Conservation (phyloP, 2,888 invertebrate species). For the Calliphora vomitoria region DNA sequence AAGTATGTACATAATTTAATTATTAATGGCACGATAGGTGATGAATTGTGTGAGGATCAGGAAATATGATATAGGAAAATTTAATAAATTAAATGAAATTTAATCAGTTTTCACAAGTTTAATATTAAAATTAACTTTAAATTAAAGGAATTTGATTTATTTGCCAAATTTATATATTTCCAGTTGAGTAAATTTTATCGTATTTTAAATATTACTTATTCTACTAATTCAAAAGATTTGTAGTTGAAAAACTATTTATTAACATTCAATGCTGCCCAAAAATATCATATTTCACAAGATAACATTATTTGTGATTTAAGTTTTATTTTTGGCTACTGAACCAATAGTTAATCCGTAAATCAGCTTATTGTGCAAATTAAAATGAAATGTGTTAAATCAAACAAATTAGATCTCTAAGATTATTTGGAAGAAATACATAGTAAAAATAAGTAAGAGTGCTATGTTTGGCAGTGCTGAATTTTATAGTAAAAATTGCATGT, state of each 20-base stretch:
- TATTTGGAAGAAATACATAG: background rate
- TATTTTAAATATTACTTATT: too few species aligned
- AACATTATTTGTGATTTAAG: background rate
- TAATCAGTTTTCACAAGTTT: background rate
- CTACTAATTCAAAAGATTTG: background rate
- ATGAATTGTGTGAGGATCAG: background rate
- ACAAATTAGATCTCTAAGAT: background rate
- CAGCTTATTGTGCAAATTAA: background rate
- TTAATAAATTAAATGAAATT: background rate
- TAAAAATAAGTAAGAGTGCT: background rate
- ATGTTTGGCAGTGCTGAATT: too few species aligned
- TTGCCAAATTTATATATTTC: background rate
- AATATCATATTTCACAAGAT: slow-evolving; percentile 1
- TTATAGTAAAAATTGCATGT: too few species aligned
- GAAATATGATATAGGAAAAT: background rate
- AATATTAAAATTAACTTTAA: background rate
- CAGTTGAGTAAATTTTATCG: background rate
- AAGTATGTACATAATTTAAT: slow-evolving; percentile 26
- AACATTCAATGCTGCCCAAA: background rate
- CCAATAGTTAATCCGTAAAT: background rate
- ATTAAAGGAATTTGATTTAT: background rate
- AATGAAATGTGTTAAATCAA: background rate
- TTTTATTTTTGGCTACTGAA: background rate
- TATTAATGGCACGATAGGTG: slow-evolving; percentile 19
- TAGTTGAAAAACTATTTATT: background rate